Base-by-base conservation (phyloP, 2,113 vertebrate species). In the Gambusia affinis region DNA sequence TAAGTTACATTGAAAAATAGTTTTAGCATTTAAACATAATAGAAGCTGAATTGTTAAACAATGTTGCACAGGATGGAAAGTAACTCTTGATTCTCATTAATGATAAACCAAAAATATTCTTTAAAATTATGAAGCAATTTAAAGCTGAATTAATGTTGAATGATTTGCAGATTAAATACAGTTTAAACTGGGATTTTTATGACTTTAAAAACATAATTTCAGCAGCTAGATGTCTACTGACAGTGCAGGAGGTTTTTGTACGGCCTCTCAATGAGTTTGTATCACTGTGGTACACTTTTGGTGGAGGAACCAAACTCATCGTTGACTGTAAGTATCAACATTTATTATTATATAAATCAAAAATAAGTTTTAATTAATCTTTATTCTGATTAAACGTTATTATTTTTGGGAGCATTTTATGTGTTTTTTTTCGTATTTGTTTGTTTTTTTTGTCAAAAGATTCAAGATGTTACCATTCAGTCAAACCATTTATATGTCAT, bases 221-320 rank as follows among this genome's bases (percentile, higher is more conserved):
- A 47, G 65, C 0, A 28, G 14, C 44, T 3, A 47, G 39, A 19
- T 22, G 14, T 11, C 47, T 44, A 5, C 44, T 35, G 11, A 19
- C 0, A 47, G 44, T 64, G 65, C 54, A 33, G 75, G 60, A 88
- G 80, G 83, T 94, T 93, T 92, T 73, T 93, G 91, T 88, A 88
- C 31, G 12, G 22, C 47, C 33, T 11, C 64, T 60, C 15, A 67
- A 67, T 67, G 72, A 39, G 51, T n/a, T 8, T 70, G 14, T 30
- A 76, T 83, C 88, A 88, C 79, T 85, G 86, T 90, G 83, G 51
- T 31, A 0, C 0, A 79, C 77, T 61, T 88, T 85, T 31, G 82
- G 71, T 66, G 74, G 70, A 80, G 79, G 83, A 72, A 85, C 80
- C 61, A 75, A 83, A 85, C 73, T 87, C 70, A 27, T 62, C 60